Evolutionary conservation across 2,797 vertebrate species (phyloP).

Genomic region (Gallirallus australis): DNA sequence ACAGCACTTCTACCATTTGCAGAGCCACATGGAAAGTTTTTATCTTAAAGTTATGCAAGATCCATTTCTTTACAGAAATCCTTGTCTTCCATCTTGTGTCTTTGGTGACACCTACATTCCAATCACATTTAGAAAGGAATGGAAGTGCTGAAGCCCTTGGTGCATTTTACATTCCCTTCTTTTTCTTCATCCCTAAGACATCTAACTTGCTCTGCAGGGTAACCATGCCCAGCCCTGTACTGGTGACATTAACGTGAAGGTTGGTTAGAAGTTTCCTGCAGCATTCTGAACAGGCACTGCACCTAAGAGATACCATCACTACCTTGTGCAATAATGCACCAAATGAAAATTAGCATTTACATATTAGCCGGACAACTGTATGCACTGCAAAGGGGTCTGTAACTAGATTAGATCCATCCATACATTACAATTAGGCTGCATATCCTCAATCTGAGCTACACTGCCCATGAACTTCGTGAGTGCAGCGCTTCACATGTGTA

Average conservation of each 20-base stretch:
- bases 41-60: not conserved
- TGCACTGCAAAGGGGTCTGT: not conserved
- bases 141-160: not conserved
- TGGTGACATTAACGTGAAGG: not conserved
- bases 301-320: not conserved
- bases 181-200: not conserved
- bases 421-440: not conserved
- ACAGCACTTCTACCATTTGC: not conserved
- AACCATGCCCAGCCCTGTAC: not conserved
- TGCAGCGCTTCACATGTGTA: fast-evolving
- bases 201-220: not conserved
- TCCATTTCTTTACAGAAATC: not conserved
- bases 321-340: not conserved
- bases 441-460: not conserved
- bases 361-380: not conserved
- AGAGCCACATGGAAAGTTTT: not conserved
- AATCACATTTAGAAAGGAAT: not conserved
- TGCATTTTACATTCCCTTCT: not conserved
- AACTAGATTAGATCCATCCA: not conserved
- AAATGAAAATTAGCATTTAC: not conserved
- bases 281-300: fast-evolving
- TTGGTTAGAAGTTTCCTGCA: not conserved
- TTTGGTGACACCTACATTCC: not conserved
- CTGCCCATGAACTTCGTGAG: not conserved
- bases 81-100: not conserved